Base-by-base conservation (phyloP, 2,888 invertebrate species). In the Dynastes tityus region DNA sequence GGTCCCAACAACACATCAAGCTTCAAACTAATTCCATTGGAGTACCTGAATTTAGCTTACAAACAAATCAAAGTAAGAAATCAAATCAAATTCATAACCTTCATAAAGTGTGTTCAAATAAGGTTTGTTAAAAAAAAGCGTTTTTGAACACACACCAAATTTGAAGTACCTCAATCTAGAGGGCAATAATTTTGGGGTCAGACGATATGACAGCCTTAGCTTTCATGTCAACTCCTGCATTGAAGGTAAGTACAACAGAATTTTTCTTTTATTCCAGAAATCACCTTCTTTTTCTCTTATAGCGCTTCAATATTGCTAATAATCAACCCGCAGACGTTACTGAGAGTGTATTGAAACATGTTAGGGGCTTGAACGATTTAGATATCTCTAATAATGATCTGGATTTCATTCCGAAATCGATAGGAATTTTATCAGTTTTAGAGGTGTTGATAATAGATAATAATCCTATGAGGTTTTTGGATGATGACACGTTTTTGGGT, bases 111-210 rank as follows among this genome's bases (percentile, higher is more conserved):
- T 22, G 22, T 22, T 22, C 22, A 22, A 22, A 22, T 22, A 22
- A 22, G 22, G 22, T 22, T 22, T 22, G 22, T 22, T 22, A 22
- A 22, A 22, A 22, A 22, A 90, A 80, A 90, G 91, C 74, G 84
- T 93, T 53, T 94, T 94, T 85, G 91, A 92, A 85, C 91, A 93
- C 84, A 92, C 92, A 76, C 93, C 93, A 0, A 90, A 92, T 81
- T 84, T 94, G 83, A 90, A 90, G 22, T 89, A 90, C 80, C 87
- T 94, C 6, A 91, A 91, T 82, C 87, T 94, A 77, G 91, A 92
- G 85, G 90, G 92, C 83, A 94, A 94, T 83, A 89, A 90, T 9
- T 90, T 94, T 37, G 90, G 90, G 83, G 89, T 91, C 68, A 86
- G 94, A 94, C 84, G 89, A 89, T 63, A 90, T 91, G 37, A 93